phyloP scores from a whole-genome alignment of 2,888 invertebrate species.

The Galeopsomyia nigrocyanea region DNA sequence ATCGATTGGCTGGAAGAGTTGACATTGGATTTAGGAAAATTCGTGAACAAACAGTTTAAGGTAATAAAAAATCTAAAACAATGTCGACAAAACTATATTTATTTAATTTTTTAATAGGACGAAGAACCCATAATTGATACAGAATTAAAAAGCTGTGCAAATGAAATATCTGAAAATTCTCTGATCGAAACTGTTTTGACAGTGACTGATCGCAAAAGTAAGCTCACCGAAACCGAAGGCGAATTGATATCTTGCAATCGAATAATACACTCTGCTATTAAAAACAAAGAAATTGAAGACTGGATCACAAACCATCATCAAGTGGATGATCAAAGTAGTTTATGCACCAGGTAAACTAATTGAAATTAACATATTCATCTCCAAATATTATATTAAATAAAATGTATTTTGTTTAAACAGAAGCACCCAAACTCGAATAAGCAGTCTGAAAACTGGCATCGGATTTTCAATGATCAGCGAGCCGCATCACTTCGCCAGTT shows the following conservation, averaged over 20 bases:
- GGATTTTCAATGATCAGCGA: conserved; percentile 50
- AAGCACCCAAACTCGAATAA: conserved; percentile 57
- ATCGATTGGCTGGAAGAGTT: conserved; percentile 52
- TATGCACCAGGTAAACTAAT: conserved; percentile 48
- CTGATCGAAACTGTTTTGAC: not conserved
- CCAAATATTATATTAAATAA: conserved; percentile 18
- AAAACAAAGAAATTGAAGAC: conserved; percentile 51
- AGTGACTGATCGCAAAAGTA: conserved; percentile 9
- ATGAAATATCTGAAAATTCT: conserved; percentile 1
- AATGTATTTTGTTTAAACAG: conserved; percentile 46
- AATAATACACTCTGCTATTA: conserved; percentile 55
- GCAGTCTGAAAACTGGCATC: conserved; percentile 46
- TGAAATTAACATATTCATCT: conserved; percentile 10
- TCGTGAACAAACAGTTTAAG: conserved; percentile 50
- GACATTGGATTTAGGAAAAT: conserved; percentile 49
- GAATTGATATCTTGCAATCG: conserved; percentile 51
- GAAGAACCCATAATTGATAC: too few species aligned
- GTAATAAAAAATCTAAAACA: conserved; percentile 30
- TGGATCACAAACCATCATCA: conserved; percentile 47
- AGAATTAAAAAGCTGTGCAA: not conserved
- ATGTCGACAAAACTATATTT: not conserved
- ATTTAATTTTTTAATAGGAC: not conserved
- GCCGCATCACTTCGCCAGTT: conserved; percentile 48
- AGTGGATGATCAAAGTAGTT: conserved; percentile 31
- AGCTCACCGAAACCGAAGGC: conserved; percentile 22